Conservation (phyloP, 1,140 invertebrate genomes). For the Dreissena polymorpha region DNA sequence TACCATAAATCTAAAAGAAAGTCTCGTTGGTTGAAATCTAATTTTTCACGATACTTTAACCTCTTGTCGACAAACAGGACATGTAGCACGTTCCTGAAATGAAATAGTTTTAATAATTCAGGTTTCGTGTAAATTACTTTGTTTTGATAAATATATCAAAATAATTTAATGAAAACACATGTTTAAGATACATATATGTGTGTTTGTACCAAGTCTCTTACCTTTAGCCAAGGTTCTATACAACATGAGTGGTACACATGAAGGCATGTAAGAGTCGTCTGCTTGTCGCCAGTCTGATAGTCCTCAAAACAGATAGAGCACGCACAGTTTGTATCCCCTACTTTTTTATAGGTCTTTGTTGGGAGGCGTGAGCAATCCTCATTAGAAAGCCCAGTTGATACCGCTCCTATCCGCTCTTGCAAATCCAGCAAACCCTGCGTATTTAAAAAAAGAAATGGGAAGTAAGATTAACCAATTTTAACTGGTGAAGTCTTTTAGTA, state of each 20-base stretch:
- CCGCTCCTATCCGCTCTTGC: neutral
- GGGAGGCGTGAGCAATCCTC: neutral
- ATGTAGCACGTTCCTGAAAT: no score
- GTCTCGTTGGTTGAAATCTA: no score
- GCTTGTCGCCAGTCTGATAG: neutral
- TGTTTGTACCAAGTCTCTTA: neutral
- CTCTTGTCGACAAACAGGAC: no score
- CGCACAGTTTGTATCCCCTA: neutral
- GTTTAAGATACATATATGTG: no score
- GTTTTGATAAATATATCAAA: no score
- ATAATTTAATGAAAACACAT: no score
- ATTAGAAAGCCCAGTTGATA: neutral
- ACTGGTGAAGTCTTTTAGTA: no score
- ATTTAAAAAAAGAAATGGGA: neutral
- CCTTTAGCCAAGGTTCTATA: neutral
- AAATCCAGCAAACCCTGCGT: neutral
- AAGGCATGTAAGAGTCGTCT: neutral
- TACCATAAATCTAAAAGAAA: no score
- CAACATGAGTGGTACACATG: neutral
- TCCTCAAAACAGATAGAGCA: neutral
- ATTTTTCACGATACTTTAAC: no score
- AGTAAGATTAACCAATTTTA: no score
- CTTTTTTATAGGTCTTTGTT: neutral
- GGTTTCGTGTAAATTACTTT: no score
- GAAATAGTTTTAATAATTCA: no score